A percentile compares a stretch with the other conserved stretches of the same genome.
Evolutionary conservation across 1,140 invertebrate genomes (phyloP).

Genomic region (Bombus superbus): DNA sequence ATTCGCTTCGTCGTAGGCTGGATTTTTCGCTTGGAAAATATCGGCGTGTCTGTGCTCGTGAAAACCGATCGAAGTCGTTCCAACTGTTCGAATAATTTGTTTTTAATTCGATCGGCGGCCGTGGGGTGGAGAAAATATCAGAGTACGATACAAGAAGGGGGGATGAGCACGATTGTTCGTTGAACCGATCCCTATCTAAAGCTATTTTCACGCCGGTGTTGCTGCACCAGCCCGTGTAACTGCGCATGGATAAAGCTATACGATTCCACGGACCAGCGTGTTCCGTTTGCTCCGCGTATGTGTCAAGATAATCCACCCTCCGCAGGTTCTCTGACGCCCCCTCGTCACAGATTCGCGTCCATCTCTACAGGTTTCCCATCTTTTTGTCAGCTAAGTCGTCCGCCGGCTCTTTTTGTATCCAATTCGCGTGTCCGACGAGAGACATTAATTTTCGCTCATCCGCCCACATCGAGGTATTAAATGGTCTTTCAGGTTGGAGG

Average conservation of each 20-base stretch:
- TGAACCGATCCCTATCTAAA: background rate
- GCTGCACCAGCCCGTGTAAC: too few species aligned
- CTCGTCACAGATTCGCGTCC: too few species aligned
- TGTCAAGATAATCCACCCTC: background rate
- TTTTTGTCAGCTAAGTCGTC: background rate
- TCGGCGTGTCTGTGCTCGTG: background rate
- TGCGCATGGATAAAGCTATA: background rate
- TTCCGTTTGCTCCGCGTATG: background rate
- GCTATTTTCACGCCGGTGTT: conserved; percentile 4
- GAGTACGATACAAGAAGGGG: background rate
- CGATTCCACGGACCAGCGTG: background rate
- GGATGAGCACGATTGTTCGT: too few species aligned
- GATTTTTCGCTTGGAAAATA: background rate
- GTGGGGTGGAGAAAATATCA: background rate
- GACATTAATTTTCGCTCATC: too few species aligned
- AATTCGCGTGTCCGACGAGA: too few species aligned
- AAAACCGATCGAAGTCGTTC: background rate
- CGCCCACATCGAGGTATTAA: too few species aligned
- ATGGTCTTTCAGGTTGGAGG: too few species aligned
- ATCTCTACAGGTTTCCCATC: background rate
- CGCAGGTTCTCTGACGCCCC: too few species aligned
- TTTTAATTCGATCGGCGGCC: background rate
- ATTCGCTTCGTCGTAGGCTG: background rate
- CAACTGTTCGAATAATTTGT: background rate
- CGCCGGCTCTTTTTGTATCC: too few species aligned